Base-by-base conservation (phyloP, 2,888 invertebrate species). In the Tenthredo mesomela region DNA sequence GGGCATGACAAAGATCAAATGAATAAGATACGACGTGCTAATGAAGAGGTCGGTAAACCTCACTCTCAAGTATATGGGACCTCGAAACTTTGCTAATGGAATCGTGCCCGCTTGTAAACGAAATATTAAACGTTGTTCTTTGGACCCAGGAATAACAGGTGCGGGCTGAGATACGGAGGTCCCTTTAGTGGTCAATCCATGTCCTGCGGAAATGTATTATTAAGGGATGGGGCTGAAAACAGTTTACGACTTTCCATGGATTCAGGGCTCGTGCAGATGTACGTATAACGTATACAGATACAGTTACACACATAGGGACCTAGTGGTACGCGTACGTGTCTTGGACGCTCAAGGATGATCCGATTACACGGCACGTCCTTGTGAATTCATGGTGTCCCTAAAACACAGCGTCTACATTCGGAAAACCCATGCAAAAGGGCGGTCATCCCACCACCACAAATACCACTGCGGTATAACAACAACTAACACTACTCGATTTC, bases 21-120 rank as follows among this genome's bases (percentile, higher is more conserved):
- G 91, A 92, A 92, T 92, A 92, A 92, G 90, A 90, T 89, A 92
- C 91, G 88, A 88, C 86, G 88, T 88, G 89, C 90, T 91, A 91
- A 91, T 90, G 90, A 91, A 89, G 88, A 88, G 88, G 86, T 86
- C 88, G 88, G 58, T 80, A 77, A 77, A 77, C 77, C 54, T 90
- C 90, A 88, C 89, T 88, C 88, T 88, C 87, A 87, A 77, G 77
- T 77, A 33, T 77, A 33, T 54, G 73, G 40, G 47, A 71, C 84
- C 83, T 73, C 61, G 58, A 73, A 83, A 73, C 80, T 78, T 91
- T 88, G 88, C 89, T 91, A 91, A 92, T 92, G 89, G 91, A 92
- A 91, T 91, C 89, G 90, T 88, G 88, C 86, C 50, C 88, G 88
- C 88, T 89, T 87, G 89, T 88, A 89, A 90, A 89, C 89, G 90